Conservation (phyloP, 2,113 vertebrate genomes). For the Vulpes vulpes region DNA sequence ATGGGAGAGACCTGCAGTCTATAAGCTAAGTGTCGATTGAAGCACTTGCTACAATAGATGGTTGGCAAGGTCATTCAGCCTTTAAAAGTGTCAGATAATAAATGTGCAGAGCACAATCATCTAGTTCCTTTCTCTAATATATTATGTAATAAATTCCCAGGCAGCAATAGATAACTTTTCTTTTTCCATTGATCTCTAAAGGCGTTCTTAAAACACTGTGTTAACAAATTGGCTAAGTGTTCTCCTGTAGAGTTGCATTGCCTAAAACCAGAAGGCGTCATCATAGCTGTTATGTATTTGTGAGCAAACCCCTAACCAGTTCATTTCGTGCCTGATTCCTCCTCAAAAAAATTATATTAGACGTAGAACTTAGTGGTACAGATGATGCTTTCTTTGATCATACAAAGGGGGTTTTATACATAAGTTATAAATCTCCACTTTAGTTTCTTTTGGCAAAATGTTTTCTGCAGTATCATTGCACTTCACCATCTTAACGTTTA, state of each 20-base stretch:
- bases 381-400: conserved; percentile 75
- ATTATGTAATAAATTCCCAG: background rate
- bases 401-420: conserved; percentile 30
- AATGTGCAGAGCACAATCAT: conserved; percentile 13
- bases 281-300: conserved; percentile 24
- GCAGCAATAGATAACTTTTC: background rate
- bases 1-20: background rate
- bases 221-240: conserved; percentile 51
- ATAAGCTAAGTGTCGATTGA: background rate
- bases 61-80: background rate
- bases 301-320: conserved; percentile 68
- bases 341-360: conserved; percentile 58
- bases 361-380: conserved; percentile 45
- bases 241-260: conserved; percentile 42
- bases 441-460: conserved; percentile 53
- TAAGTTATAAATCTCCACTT: conserved; percentile 68
- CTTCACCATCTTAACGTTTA: background rate
- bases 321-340: conserved; percentile 64
- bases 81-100: background rate
- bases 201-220: conserved; percentile 27
- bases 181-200: conserved; percentile 46
- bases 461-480: conserved; percentile 45
- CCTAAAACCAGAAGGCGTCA: conserved; percentile 63
- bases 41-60: background rate
- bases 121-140: background rate